A percentile compares a stretch with the other conserved stretches of the same genome.
phyloP scores from a whole-genome alignment of 2,888 invertebrate species.

The Netelia fuscicornis region DNA sequence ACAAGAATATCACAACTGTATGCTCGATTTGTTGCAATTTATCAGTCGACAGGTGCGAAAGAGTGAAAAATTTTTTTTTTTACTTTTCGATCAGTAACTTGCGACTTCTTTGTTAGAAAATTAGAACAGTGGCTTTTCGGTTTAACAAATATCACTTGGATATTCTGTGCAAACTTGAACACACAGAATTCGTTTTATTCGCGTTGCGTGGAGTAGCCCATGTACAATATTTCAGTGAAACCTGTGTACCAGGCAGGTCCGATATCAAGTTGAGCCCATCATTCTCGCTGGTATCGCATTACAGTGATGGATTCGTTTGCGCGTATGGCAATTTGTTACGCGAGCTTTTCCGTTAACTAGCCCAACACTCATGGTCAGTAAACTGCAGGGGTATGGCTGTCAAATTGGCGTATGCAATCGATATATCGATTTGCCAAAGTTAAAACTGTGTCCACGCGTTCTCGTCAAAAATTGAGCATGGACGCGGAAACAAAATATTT shows the following conservation, averaged over 20 bases:
- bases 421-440: conserved; percentile 15
- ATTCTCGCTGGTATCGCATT: conserved; percentile 33
- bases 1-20: no score
- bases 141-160: no score
- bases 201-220: not conserved
- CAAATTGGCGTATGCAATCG: conserved; percentile 62
- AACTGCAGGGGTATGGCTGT: conserved; percentile 16
- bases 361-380: conserved; percentile 24
- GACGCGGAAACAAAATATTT: not conserved
- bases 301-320: conserved; percentile 44
- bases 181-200: not conserved
- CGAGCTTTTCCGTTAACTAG: conserved; percentile 51
- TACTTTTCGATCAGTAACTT: no score
- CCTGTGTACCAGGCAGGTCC: not conserved
- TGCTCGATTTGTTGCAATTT: no score
- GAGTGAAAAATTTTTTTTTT: no score
- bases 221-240: not conserved
- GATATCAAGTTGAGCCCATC: conserved; percentile 12
- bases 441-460: not conserved
- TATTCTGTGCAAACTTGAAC: no score
- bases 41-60: no score
- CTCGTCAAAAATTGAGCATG: not conserved
- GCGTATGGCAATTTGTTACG: conserved; percentile 49
- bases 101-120: no score
- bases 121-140: no score